These are phyloP conservation scores for Patagioenas fasciata DNA, from an alignment of 2,113 vertebrate species.

Conservation along the genomic window DNA sequence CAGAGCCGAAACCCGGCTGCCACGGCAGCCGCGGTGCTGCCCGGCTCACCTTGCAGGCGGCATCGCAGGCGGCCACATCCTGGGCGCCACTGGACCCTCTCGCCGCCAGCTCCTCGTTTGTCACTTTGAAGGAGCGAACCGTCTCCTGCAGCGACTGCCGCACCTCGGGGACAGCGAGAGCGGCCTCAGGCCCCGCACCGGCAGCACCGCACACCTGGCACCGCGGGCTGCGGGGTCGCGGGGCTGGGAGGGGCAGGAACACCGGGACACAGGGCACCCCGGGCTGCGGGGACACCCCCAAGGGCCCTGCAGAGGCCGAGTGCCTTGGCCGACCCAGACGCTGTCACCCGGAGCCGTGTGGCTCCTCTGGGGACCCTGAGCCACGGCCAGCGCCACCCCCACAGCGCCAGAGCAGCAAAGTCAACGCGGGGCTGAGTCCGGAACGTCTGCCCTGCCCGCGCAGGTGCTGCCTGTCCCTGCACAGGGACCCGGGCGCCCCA, in stretches of 20 bases:
- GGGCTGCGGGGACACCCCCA: neutral
- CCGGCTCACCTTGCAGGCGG: slow-evolving; percentile 82
- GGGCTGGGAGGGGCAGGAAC: neutral
- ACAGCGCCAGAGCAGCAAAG: neutral
- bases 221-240: neutral
- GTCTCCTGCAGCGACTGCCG: slow-evolving; percentile 87
- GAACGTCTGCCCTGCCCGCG: neutral
- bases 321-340: no score
- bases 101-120: slow-evolving; percentile 87
- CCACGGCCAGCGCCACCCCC: neutral
- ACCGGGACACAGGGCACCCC: rapidly evolving
- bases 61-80: slow-evolving; percentile 77
- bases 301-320: neutral
- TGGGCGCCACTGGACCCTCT: slow-evolving; percentile 36
- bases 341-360: no score
- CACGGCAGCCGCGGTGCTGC: rapidly evolving
- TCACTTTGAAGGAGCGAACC: slow-evolving; percentile 86
- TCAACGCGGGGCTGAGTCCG: rapidly evolving
- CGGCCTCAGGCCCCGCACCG: neutral
- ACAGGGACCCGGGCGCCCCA: no score
- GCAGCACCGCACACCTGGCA: neutral
- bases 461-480: neutral
- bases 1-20: rapidly evolving
- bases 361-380: neutral
- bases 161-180: slow-evolving; percentile 68